These are phyloP conservation scores for Notarius quadriscutis DNA, from an alignment of 2,113 vertebrate genomes.

Conservation along the genomic window DNA sequence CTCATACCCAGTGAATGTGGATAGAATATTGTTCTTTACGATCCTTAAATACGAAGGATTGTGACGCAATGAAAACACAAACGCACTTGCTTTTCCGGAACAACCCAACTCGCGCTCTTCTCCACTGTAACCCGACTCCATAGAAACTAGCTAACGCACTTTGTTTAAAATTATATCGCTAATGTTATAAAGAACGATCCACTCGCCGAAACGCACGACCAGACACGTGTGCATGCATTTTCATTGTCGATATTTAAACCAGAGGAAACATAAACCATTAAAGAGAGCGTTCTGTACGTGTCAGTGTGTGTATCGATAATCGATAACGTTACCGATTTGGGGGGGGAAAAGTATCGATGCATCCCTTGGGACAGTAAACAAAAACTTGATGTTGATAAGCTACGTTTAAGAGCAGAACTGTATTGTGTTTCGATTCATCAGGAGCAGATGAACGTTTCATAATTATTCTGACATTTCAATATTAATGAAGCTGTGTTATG, in stretches of 20 bases:
- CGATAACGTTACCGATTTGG: not conserved
- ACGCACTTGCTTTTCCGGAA: not conserved
- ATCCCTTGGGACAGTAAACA: not conserved
- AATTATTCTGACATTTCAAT: not conserved
- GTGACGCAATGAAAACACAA: not conserved
- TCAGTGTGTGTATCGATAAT: not conserved
- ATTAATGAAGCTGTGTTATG: constrained; percentile 43
- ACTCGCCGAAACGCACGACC: not conserved
- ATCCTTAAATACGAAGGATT: not conserved
- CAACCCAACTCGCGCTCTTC: not conserved
- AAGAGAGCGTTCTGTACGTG: not conserved
- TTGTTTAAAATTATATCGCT: not conserved
- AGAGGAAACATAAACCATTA: not conserved
- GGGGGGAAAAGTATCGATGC: not conserved
- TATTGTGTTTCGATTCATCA: constrained; percentile 50
- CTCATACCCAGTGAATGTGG: too few species aligned
- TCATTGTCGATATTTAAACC: not conserved
- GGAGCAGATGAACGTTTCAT: constrained; percentile 63
- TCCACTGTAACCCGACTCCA: not conserved
- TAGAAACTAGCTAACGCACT: not conserved
- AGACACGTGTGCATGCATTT: not conserved
- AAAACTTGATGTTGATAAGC: constrained; percentile 42
- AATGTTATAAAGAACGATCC: too few species aligned
- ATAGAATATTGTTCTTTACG: not conserved
- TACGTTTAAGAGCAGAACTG: constrained; percentile 38